Evolutionary conservation across 2,113 vertebrate species (phyloP), one percentile per base, ranked within the genome.

Genomic region (Nerophis ophidion): DNA sequence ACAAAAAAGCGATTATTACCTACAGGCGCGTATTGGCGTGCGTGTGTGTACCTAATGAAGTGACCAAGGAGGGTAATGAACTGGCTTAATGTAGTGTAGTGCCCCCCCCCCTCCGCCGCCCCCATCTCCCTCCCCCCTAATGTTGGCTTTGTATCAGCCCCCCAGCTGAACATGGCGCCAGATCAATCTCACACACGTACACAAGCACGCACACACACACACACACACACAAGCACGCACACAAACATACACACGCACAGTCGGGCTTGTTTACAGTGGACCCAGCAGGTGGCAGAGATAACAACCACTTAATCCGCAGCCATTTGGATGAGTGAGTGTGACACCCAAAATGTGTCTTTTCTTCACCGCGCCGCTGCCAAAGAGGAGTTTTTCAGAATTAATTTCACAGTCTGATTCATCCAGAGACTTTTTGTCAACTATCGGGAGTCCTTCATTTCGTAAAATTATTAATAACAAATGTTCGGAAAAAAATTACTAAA

Each of bases 251-350:
- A 6, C 57, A 57, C 13, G 11, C 36, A 49, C 13, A 15, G 26
- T 79, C 68, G 77, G 79, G 71, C 70, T 72, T 71, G 72, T 82
- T 82, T 81, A 70, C 72, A 40, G 76, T 80, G 82, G 70, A 75
- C 81, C 85, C 81, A 87, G 83, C 83, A 79, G 81, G 81, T 78
- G 76, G 78, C 61, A 75, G 55, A 72, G 78, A 87, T 80, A 80
- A 75, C 56, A 74, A 66, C 58, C 66, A 82, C 72, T 76, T 73
- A 76, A 82, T 84, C 76, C 10, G 5, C 65, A 65, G 71, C 71
- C 74, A 76, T 76, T 79, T 83, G 73, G 63, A 70, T 17, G 10
- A 56, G 49, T 72, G 68, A 75, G 62, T 54, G 56, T 36, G 38
- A 69, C 60, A 62, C 55, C 49, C 53, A 17, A 65, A 71, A 65